phyloP scores from a whole-genome alignment of 2,113 vertebrate genomes.

The Hypanus sabinus region DNA sequence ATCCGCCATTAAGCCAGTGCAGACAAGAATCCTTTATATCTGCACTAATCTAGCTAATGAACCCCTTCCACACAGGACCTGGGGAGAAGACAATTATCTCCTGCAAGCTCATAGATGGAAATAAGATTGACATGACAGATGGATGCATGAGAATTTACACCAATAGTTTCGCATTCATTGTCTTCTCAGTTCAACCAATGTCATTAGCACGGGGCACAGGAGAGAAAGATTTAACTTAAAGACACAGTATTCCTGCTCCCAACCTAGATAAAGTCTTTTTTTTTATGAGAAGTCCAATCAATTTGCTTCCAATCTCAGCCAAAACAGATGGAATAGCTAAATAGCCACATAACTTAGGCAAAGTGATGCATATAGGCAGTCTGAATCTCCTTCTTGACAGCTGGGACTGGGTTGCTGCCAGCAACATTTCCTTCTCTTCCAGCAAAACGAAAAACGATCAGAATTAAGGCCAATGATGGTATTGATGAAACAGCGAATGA shows the following conservation, averaged over 20 bases:
- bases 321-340: slow-evolving; percentile 32
- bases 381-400: slow-evolving; percentile 2
- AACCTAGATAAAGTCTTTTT: slow-evolving; percentile 25
- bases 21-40: slow-evolving; percentile 22
- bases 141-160: slow-evolving; percentile 8
- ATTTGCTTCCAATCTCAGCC: slow-evolving; percentile 12
- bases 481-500: not conserved
- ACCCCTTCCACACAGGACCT: not conserved
- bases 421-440: not conserved
- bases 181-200: slow-evolving; percentile 16
- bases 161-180: not conserved
- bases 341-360: slow-evolving; percentile 7
- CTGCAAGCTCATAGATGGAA: slow-evolving; percentile 12
- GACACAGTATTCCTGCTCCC: slow-evolving; percentile 14
- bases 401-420: not conserved
- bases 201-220: slow-evolving; percentile 25
- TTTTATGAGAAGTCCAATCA: slow-evolving; percentile 19
- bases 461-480: not conserved
- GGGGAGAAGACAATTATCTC: slow-evolving; percentile 9
- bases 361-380: not conserved
- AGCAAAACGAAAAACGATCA: not conserved
- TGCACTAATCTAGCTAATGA: slow-evolving; percentile 31
- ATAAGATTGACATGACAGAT: slow-evolving; percentile 26
- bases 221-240: slow-evolving; percentile 28
- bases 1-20: slow-evolving; percentile 11